Conservation (phyloP, 2,113 vertebrate species). For the Pardalotus punctatus region DNA sequence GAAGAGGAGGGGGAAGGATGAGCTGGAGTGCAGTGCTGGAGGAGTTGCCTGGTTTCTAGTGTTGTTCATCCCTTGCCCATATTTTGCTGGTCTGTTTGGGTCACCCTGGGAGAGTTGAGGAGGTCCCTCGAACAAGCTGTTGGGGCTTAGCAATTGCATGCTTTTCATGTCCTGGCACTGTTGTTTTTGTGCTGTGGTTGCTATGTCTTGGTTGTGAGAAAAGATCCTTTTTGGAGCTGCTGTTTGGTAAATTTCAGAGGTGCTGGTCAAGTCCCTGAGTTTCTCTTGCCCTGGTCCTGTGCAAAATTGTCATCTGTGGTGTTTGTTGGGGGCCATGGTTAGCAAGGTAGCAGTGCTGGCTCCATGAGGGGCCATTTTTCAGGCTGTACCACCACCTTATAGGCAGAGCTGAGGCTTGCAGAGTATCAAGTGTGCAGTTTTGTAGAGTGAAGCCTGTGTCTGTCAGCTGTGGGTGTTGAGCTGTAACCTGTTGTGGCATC, state of each 20-base stretch:
- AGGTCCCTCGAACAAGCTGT: background rate
- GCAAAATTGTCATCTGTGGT: background rate
- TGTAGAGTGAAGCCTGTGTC: background rate
- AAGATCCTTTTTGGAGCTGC: background rate
- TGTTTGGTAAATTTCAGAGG: background rate
- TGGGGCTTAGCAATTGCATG: background rate
- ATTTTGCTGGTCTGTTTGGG: background rate
- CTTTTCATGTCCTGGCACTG: background rate
- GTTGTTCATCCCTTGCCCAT: fast-evolving
- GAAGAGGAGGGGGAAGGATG: background rate
- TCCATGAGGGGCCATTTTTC: fast-evolving
- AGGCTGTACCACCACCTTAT: background rate
- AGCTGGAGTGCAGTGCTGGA: background rate
- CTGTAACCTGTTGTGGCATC: background rate
- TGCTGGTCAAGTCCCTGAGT: background rate
- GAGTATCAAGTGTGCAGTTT: background rate
- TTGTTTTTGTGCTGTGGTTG: background rate
- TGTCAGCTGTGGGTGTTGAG: background rate
- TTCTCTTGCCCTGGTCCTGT: background rate
- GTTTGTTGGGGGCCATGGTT: background rate
- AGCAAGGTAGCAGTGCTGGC: background rate
- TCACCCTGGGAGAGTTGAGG: background rate
- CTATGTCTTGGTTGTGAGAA: background rate
- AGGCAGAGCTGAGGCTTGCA: background rate
- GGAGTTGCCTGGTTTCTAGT: background rate